phyloP scores from a whole-genome alignment of 2,888 invertebrate genomes.

The Amblyjoppa fuscipennis region DNA sequence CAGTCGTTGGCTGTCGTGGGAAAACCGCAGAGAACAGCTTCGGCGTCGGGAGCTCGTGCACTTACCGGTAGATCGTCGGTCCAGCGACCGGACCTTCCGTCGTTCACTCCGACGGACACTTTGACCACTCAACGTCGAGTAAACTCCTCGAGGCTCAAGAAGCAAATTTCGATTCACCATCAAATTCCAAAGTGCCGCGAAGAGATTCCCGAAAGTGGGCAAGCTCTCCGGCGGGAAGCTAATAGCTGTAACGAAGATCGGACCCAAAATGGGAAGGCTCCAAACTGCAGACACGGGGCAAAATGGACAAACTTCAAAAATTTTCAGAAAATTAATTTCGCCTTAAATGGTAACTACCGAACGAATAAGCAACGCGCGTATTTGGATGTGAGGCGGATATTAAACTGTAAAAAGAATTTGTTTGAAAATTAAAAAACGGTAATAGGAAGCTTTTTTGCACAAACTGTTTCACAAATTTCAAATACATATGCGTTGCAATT shows the following conservation, averaged over 20 bases:
- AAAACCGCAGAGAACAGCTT: slow-evolving; percentile 35
- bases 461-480: too few relatives aligned
- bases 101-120: slow-evolving; percentile 51
- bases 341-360: background rate
- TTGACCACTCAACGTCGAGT: slow-evolving; percentile 31
- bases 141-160: slow-evolving; percentile 21
- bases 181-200: slow-evolving; percentile 34
- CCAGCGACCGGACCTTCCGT: slow-evolving; percentile 1
- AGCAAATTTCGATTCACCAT: slow-evolving; percentile 57
- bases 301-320: background rate
- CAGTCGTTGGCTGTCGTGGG: background rate
- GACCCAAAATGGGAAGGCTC: background rate
- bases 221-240: background rate
- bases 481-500: too few relatives aligned
- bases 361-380: too few relatives aligned
- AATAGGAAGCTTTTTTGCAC: too few relatives aligned
- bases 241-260: background rate
- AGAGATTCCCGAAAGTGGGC: slow-evolving; percentile 1
- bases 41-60: slow-evolving; percentile 32
- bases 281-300: background rate
- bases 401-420: too few relatives aligned
- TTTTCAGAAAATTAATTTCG: background rate
- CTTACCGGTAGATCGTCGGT: slow-evolving; percentile 9
- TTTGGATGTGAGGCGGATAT: too few relatives aligned
- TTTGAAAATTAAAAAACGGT: too few relatives aligned